phyloP scores from a whole-genome alignment of 2,113 vertebrate genomes.

The Anguilla rostrata region DNA sequence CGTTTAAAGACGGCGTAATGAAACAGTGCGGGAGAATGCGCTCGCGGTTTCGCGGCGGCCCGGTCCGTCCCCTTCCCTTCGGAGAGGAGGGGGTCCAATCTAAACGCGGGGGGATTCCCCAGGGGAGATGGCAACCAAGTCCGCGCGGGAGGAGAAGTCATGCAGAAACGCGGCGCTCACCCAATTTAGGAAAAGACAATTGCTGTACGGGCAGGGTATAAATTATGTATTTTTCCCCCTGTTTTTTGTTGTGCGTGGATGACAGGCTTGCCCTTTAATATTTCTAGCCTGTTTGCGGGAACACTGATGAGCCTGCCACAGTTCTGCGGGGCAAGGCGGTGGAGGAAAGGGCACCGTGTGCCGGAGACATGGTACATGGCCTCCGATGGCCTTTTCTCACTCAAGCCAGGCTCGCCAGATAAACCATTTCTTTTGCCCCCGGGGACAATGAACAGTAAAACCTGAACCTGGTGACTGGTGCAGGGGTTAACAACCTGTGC shows the following conservation, averaged over 20 bases:
- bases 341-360: not conserved
- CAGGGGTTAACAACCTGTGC: not conserved
- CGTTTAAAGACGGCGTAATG: not conserved
- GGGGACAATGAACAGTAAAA: not conserved
- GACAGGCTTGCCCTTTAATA: not conserved
- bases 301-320: not conserved
- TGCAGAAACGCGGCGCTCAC: conserved; percentile 3
- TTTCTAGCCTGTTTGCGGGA: not conserved
- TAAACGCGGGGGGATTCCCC: not conserved
- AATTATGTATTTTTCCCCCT: not conserved
- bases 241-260: not conserved
- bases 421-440: not conserved
- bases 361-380: not conserved
- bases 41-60: no score
- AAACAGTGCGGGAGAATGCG: not conserved
- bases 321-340: not conserved
- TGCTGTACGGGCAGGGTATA: conserved; percentile 1
- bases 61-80: not conserved
- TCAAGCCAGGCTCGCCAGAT: no score
- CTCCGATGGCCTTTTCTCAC: not conserved
- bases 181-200: conserved; percentile 21
- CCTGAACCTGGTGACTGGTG: not conserved
- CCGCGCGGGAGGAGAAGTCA: conserved; percentile 9
- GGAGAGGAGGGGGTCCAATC: not conserved
- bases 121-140: not conserved